A percentile compares a stretch with the other conserved stretches of the same genome.
phyloP scores from a whole-genome alignment of 2,888 invertebrate genomes.

The Trimorus sp. region DNA sequence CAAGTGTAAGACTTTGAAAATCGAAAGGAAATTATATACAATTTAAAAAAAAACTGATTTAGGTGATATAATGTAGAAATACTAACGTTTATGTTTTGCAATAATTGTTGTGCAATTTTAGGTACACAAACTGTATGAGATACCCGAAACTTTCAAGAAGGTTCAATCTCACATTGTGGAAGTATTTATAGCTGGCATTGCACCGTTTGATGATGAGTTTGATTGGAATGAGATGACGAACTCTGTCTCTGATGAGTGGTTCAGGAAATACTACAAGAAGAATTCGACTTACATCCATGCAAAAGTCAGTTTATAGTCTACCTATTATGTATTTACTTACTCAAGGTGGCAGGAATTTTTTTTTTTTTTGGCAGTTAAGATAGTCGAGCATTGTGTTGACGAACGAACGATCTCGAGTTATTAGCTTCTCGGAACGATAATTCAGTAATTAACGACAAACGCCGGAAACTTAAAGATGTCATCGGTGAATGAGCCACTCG shows the following conservation, averaged over 20 bases:
- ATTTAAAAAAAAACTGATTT: background rate
- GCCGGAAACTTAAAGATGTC: no score
- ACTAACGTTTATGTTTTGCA: background rate
- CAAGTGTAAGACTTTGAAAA: slow-evolving; percentile 28
- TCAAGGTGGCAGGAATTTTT: no score
- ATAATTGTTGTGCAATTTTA: slow-evolving; percentile 57
- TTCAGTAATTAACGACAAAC: no score
- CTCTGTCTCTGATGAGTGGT: slow-evolving; percentile 80
- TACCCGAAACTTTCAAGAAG: slow-evolving; percentile 80
- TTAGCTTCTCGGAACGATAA: no score
- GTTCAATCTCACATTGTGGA: slow-evolving; percentile 82
- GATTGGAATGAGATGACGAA: slow-evolving; percentile 83
- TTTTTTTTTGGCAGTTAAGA: no score
- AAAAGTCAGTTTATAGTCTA: slow-evolving; percentile 68
- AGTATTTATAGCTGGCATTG: slow-evolving; percentile 82
- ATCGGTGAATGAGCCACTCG: no score
- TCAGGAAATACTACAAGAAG: slow-evolving; percentile 71
- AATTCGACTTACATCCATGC: slow-evolving; percentile 76
- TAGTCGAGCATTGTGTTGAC: no score
- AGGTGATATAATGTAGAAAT: background rate
- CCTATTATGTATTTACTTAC: slow-evolving; percentile 7
- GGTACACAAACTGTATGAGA: slow-evolving; percentile 76
- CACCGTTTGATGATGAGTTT: slow-evolving; percentile 83
- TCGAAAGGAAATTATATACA: background rate
- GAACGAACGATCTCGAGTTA: no score